phyloP scores from a whole-genome alignment of 2,113 vertebrate species.

The Burhinus oedicnemus region DNA sequence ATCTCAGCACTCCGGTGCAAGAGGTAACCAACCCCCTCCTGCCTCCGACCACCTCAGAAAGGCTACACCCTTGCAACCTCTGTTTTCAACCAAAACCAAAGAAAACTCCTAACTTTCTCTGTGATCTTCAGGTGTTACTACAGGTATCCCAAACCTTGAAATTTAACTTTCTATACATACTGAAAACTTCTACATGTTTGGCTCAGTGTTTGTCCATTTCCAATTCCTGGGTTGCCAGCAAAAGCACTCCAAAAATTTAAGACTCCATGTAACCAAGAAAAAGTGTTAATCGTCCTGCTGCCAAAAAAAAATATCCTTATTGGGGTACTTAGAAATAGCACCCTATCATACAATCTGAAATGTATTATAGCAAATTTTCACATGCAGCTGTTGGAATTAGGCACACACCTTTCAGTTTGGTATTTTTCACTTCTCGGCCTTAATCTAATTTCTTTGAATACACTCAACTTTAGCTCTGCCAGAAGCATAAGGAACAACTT shows the following conservation, averaged over 20 bases:
- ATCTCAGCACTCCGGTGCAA: background rate
- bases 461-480: background rate
- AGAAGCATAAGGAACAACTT: slow-evolving; percentile 23
- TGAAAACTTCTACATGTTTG: background rate
- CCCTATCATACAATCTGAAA: background rate
- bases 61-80: background rate
- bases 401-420: background rate
- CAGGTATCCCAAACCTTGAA: background rate
- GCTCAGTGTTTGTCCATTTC: background rate
- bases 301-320: background rate
- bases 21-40: background rate
- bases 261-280: background rate
- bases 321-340: background rate
- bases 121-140: background rate
- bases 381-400: background rate
- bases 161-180: background rate
- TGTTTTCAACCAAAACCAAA: background rate
- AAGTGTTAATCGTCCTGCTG: background rate
- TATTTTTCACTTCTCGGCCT: background rate
- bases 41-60: background rate
- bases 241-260: background rate
- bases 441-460: slow-evolving; percentile 18
- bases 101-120: background rate
- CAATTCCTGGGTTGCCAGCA: background rate
- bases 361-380: slow-evolving; percentile 7